A percentile compares a stretch with the other conserved stretches of the same genome.
Evolutionary conservation across 2,113 vertebrate genomes (phyloP).

Genomic region (Colossoma macropomum): DNA sequence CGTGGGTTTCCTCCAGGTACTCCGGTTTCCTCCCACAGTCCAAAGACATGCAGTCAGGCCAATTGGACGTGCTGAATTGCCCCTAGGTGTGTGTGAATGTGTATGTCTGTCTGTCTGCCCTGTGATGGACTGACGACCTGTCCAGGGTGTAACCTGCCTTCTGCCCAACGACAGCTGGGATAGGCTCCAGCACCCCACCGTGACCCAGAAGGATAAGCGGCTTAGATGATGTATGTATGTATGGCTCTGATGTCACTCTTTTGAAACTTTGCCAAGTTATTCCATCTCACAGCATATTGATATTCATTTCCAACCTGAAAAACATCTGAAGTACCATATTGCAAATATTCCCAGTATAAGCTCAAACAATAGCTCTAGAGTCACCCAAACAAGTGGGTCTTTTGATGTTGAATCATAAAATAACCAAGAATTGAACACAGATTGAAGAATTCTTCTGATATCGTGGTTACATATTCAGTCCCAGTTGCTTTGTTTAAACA

Average conservation of each 20-base stretch:
- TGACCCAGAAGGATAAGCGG: no score
- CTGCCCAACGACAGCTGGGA: no score
- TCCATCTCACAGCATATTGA: background rate
- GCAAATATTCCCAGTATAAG: background rate
- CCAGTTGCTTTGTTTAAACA: background rate
- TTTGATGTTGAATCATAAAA: background rate
- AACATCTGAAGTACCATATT: background rate
- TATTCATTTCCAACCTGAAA: background rate
- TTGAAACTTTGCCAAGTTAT: background rate
- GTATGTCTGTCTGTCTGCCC: no score
- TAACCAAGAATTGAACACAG: background rate
- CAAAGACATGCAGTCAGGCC: no score
- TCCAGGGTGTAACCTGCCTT: no score
- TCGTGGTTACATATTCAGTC: background rate
- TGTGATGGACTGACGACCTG: no score
- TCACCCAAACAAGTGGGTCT: background rate
- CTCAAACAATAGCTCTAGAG: background rate
- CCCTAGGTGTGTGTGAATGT: no score
- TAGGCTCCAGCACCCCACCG: no score
- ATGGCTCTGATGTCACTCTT: background rate
- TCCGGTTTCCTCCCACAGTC: no score
- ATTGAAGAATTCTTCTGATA: background rate
- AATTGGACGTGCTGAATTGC: no score
- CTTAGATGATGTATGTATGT: no score
- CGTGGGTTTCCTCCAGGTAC: no score